Evolutionary conservation across 2,888 invertebrate genomes (phyloP).

Genomic region (Eledone cirrhosa): DNA sequence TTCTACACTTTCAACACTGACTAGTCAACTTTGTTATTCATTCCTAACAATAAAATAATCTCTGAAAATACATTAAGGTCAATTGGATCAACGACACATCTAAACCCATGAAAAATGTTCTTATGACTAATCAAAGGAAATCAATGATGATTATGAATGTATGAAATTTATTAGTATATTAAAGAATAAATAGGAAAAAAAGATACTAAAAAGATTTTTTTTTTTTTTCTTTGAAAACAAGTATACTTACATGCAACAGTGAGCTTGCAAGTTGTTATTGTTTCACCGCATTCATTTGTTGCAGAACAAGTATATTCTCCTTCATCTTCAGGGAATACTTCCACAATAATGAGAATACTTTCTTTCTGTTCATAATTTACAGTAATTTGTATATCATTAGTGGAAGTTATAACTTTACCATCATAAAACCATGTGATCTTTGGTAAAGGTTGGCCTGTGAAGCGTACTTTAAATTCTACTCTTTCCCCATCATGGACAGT

Average conservation of each 20-base stretch:
- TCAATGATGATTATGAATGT: too few species aligned
- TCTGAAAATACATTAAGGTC: too few species aligned
- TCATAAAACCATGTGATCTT: conserved; percentile 67
- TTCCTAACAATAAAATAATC: too few species aligned
- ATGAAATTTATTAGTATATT: too few species aligned
- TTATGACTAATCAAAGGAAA: too few species aligned
- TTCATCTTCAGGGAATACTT: conserved; percentile 99
- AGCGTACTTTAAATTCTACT: conserved; percentile 56
- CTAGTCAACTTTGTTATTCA: too few species aligned
- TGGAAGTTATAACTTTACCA: conserved; percentile 66
- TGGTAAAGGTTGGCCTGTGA: conserved; percentile 58
- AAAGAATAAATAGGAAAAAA: too few species aligned
- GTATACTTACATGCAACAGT: conserved; percentile 64
- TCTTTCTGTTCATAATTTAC: conserved; percentile 79
- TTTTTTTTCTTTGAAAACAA: background rate
- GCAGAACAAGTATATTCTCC: conserved; percentile 95
- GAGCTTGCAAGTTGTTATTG: conserved; percentile 83
- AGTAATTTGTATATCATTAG: conserved; percentile 64
- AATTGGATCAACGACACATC: too few species aligned
- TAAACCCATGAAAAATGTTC: too few species aligned
- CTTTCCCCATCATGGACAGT: conserved; percentile 92
- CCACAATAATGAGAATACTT: conserved; percentile 88
- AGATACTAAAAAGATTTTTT: too few species aligned
- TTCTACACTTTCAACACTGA: too few species aligned
- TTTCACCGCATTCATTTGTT: conserved; percentile 84